Evolutionary conservation across 2,797 vertebrate genomes (phyloP).

Genomic region (Corythornis leucogaster): DNA sequence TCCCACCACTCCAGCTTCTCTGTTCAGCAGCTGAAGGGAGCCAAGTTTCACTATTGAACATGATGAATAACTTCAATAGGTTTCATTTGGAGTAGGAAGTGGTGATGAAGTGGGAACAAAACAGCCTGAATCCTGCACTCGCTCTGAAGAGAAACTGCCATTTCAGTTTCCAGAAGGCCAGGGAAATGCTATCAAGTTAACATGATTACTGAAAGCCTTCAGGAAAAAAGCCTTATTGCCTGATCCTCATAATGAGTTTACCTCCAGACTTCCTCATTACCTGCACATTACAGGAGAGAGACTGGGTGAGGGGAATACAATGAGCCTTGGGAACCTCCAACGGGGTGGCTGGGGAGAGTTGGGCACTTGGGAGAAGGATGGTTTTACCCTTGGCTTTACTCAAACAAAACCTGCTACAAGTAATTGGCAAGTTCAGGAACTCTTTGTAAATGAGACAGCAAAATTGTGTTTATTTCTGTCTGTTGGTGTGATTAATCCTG

Average conservation of each 20-base stretch:
- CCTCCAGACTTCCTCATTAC: conserved; percentile 35
- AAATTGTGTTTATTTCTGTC: neutral
- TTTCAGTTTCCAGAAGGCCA: conserved; percentile 4
- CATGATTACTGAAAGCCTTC: conserved; percentile 17
- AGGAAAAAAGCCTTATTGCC: conserved; percentile 49
- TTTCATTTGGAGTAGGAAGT: neutral
- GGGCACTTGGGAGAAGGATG: neutral
- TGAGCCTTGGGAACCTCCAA: conserved; percentile 1
- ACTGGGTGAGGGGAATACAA: conserved; percentile 16
- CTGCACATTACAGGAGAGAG: conserved; percentile 37
- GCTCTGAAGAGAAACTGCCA: neutral
- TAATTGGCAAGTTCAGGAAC: too few species aligned
- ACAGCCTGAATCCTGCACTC: neutral
- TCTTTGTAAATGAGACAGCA: neutral
- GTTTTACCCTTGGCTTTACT: too few species aligned
- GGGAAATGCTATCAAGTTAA: conserved; percentile 38
- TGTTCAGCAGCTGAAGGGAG: fast-evolving
- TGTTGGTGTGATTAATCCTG: neutral
- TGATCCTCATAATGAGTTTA: conserved; percentile 61
- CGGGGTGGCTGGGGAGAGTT: neutral
- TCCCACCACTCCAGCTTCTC: neutral
- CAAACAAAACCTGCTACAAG: too few species aligned
- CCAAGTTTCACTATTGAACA: neutral
- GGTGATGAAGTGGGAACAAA: neutral
- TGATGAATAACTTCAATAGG: neutral